These are phyloP conservation scores for Synaphobranchus kaupii DNA, from an alignment of 2,797 vertebrate genomes.

Conservation along the genomic window DNA sequence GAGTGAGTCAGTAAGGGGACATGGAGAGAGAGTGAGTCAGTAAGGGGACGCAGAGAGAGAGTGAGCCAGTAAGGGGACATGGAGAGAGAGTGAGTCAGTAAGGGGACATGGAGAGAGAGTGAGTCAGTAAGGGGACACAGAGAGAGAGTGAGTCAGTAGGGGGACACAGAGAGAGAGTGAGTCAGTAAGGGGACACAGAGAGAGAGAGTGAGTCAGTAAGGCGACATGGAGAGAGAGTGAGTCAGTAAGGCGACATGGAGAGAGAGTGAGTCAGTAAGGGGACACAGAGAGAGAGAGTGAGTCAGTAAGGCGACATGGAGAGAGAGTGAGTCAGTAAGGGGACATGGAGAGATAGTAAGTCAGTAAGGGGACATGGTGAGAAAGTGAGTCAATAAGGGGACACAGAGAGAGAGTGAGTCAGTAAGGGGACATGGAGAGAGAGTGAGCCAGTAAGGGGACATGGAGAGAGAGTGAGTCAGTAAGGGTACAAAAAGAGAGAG, in stretches of 20 bases:
- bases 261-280: slow-evolving; percentile 32
- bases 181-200: slow-evolving; percentile 32
- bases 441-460: neutral
- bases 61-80: slow-evolving; percentile 28
- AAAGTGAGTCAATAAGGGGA: slow-evolving; percentile 29
- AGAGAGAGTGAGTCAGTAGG: slow-evolving; percentile 31
- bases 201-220: neutral
- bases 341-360: neutral
- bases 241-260: neutral
- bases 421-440: slow-evolving; percentile 31
- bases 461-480: neutral
- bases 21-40: slow-evolving; percentile 30
- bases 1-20: neutral
- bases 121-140: neutral
- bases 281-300: neutral
- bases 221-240: neutral
- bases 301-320: slow-evolving; percentile 31
- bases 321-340: neutral
- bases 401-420: neutral
- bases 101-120: neutral
- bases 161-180: neutral
- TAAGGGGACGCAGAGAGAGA: neutral
- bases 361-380: neutral
- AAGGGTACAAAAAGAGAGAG: neutral
- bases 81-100: neutral